A percentile compares a stretch with the other conserved stretches of the same genome.
phyloP scores from a whole-genome alignment of 2,888 invertebrate species.

The Phasia obesa region DNA sequence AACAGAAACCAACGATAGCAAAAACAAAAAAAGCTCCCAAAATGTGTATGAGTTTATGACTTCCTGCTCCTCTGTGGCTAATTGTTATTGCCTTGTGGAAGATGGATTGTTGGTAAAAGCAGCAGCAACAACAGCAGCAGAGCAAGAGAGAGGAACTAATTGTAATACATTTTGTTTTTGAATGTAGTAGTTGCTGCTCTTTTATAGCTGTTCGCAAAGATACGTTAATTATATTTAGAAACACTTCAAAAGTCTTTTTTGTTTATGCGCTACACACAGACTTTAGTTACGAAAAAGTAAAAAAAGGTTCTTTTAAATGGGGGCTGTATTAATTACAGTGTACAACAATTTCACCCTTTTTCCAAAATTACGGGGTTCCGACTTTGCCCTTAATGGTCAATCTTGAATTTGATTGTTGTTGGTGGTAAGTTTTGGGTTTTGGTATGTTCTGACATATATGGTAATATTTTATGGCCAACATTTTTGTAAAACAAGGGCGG shows the following conservation, averaged over 20 bases:
- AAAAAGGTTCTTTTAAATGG: too few relatives aligned
- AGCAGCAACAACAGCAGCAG: background rate
- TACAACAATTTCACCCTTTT: too few relatives aligned
- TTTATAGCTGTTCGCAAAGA: slow-evolving; percentile 40
- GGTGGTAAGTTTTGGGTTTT: too few relatives aligned
- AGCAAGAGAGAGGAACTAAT: slow-evolving; percentile 5
- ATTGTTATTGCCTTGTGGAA: slow-evolving; percentile 30
- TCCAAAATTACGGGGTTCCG: too few relatives aligned
- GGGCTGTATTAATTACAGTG: too few relatives aligned
- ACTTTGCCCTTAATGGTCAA: too few relatives aligned
- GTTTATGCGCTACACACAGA: slow-evolving; percentile 2
- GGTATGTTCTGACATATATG: too few relatives aligned
- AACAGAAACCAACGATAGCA: slow-evolving; percentile 1
- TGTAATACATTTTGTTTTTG: slow-evolving; percentile 46
- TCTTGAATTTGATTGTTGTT: too few relatives aligned
- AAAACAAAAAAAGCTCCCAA: slow-evolving; percentile 43
- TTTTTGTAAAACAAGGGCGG: too few relatives aligned
- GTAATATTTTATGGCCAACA: too few relatives aligned
- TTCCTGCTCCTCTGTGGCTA: slow-evolving; percentile 63
- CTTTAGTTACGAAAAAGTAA: slow-evolving; percentile 8
- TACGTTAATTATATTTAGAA: slow-evolving; percentile 67
- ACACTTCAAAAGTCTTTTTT: slow-evolving; percentile 55
- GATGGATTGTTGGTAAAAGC: background rate
- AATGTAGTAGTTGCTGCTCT: slow-evolving; percentile 20
- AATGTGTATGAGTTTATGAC: slow-evolving; percentile 61